A percentile compares a stretch with the other conserved stretches of the same genome.
phyloP scores from a whole-genome alignment of 2,888 invertebrate genomes.

The Chrysolina oricalcia region DNA sequence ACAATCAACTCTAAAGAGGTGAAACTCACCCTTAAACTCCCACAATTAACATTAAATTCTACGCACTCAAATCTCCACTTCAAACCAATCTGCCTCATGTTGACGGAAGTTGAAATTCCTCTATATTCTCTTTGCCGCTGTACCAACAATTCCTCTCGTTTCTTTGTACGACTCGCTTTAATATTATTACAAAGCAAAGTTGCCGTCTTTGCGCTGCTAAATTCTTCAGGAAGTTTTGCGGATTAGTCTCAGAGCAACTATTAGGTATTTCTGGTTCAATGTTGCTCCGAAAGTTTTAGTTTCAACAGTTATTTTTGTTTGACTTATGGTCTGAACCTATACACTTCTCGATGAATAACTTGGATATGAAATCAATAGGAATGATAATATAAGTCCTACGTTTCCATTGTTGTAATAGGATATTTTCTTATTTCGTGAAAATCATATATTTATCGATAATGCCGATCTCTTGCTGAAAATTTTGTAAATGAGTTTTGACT shows the following conservation, averaged over 20 bases:
- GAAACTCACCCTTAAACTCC: neutral
- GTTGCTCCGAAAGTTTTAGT: constrained; percentile 21
- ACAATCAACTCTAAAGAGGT: neutral
- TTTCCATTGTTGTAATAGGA: too few relatives aligned
- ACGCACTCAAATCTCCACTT: constrained; percentile 16
- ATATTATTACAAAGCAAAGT: constrained; percentile 29
- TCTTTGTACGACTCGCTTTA: constrained; percentile 18
- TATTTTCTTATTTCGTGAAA: too few relatives aligned
- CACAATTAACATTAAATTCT: constrained; percentile 7
- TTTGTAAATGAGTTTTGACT: too few relatives aligned
- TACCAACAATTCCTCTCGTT: constrained; percentile 24
- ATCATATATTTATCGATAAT: too few relatives aligned
- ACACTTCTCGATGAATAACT: too few relatives aligned
- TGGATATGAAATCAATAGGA: too few relatives aligned
- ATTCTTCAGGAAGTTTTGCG: constrained; percentile 26
- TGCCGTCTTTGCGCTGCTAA: constrained; percentile 5
- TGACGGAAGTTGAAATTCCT: constrained; percentile 15
- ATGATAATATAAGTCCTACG: too few relatives aligned
- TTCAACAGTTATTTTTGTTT: constrained; percentile 8
- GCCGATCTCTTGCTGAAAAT: too few relatives aligned
- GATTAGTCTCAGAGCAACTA: constrained; percentile 30
- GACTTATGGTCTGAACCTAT: neutral
- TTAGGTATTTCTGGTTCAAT: constrained; percentile 14
- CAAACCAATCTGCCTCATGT: constrained; percentile 16
- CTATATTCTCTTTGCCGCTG: constrained; percentile 18